phyloP scores from a whole-genome alignment of 2,797 vertebrate species.

The Cynodonichthys magdalenae region DNA sequence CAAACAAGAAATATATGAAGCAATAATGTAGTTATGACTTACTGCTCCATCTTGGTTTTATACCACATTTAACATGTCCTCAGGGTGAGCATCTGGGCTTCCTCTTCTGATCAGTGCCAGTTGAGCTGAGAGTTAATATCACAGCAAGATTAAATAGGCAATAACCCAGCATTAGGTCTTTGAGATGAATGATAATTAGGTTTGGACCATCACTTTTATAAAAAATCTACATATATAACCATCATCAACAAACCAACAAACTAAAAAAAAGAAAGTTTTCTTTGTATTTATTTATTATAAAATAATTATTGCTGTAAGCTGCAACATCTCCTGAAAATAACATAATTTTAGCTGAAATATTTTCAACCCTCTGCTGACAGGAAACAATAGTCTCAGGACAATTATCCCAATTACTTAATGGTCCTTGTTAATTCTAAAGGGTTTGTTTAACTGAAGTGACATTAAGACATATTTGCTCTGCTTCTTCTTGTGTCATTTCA shows the following conservation, averaged over 20 bases:
- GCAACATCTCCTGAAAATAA: not conserved
- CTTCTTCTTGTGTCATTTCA: constrained; percentile 18
- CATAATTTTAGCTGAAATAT: constrained; percentile 3
- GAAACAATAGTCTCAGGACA: constrained; percentile 23
- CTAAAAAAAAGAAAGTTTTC: not conserved
- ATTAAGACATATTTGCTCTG: not conserved
- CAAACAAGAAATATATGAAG: not conserved
- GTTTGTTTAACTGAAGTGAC: constrained; percentile 19
- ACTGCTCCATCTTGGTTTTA: constrained; percentile 10
- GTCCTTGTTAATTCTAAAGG: not conserved
- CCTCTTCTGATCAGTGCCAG: constrained; percentile 8
- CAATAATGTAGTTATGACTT: constrained; percentile 12
- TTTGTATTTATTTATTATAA: not conserved
- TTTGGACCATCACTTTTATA: constrained; percentile 9
- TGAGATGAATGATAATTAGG: not conserved
- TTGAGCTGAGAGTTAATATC: constrained; percentile 20
- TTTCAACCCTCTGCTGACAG: not conserved
- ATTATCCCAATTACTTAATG: not conserved
- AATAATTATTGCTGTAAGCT: not conserved
- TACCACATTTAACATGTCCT: constrained; percentile 46
- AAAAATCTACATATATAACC: constrained; percentile 22
- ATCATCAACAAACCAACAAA: not conserved
- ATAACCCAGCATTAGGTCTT: constrained; percentile 33
- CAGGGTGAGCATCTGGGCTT: constrained; percentile 31
- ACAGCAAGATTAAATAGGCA: constrained; percentile 35